phyloP scores from a whole-genome alignment of 2,113 vertebrate genomes.

The Nesogale talazaci region DNA sequence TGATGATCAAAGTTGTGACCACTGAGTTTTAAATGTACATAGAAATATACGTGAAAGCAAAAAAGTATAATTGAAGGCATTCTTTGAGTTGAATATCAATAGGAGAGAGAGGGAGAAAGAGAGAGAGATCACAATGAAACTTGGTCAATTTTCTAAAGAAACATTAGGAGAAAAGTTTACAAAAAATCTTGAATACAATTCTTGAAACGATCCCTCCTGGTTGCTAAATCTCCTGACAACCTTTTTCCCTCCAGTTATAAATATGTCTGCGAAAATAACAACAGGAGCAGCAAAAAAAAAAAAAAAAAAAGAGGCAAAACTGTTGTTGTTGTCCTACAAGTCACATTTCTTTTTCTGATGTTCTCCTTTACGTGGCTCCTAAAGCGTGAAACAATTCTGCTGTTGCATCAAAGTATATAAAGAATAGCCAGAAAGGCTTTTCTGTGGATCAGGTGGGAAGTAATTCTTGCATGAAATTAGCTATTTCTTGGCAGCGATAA shows the following conservation, averaged over 20 bases:
- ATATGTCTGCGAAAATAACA: background rate
- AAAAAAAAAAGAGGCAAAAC: too few species aligned
- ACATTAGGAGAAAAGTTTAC: background rate
- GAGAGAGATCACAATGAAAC: background rate
- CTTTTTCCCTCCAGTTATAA: background rate
- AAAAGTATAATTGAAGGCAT: conserved; percentile 43
- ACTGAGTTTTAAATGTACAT: conserved; percentile 41
- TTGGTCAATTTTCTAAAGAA: conserved; percentile 47
- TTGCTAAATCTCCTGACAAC: conserved; percentile 9
- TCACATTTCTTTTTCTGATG: conserved; percentile 29
- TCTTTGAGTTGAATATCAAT: conserved; percentile 47
- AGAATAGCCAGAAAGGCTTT: background rate
- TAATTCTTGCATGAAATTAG: conserved; percentile 73
- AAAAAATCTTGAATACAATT: background rate
- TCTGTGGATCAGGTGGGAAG: conserved; percentile 1
- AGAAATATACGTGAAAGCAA: conserved; percentile 47
- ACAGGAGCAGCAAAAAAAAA: background rate
- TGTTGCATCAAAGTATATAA: conserved; percentile 25
- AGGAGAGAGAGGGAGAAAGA: background rate
- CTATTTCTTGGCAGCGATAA: conserved; percentile 67
- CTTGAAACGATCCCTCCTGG: background rate
- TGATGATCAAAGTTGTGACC: conserved; percentile 54
- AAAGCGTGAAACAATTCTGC: conserved; percentile 42
- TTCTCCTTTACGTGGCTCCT: conserved; percentile 33
- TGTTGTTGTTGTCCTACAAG: background rate